Evolutionary conservation across 2,113 vertebrate genomes (phyloP).

Genomic region (Andinoacara biseriatus): DNA sequence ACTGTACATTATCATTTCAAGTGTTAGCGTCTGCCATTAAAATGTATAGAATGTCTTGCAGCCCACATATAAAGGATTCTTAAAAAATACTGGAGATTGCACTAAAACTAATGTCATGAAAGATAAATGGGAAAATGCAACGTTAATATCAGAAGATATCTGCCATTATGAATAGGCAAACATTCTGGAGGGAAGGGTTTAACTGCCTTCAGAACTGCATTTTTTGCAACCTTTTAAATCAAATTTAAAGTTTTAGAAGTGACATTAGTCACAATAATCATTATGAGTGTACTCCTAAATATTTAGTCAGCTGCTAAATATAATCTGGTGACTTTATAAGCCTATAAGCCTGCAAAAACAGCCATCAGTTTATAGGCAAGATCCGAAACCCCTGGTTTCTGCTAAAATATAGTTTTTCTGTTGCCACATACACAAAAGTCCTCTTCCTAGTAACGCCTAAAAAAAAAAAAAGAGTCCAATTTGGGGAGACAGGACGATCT

Average conservation of each 20-base stretch:
- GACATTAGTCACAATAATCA: neutral
- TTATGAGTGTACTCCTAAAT: neutral
- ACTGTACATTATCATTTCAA: neutral
- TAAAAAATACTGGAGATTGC: neutral
- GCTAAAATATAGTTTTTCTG: constrained; percentile 20
- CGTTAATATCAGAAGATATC: neutral
- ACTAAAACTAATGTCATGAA: neutral
- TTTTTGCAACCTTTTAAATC: neutral
- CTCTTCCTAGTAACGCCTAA: neutral
- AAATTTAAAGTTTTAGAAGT: neutral
- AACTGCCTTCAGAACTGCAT: neutral
- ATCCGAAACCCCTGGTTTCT: constrained; percentile 3
- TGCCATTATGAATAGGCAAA: neutral
- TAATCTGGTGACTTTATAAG: neutral
- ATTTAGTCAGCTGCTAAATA: constrained; percentile 1
- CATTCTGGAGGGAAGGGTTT: neutral
- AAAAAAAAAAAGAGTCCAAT: constrained; percentile 30
- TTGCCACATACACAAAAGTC: neutral
- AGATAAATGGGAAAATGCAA: neutral
- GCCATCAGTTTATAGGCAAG: neutral
- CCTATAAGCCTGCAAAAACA: neutral
- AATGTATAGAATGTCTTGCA: neutral
- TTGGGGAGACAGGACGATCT: constrained; percentile 39
- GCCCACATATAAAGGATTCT: neutral
- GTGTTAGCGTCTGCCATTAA: neutral